Percentiles rank a stretch among this genome's conserved stretches.
Evolutionary conservation across 2,797 vertebrate genomes (phyloP).

Genomic region (Channallabes apus): DNA sequence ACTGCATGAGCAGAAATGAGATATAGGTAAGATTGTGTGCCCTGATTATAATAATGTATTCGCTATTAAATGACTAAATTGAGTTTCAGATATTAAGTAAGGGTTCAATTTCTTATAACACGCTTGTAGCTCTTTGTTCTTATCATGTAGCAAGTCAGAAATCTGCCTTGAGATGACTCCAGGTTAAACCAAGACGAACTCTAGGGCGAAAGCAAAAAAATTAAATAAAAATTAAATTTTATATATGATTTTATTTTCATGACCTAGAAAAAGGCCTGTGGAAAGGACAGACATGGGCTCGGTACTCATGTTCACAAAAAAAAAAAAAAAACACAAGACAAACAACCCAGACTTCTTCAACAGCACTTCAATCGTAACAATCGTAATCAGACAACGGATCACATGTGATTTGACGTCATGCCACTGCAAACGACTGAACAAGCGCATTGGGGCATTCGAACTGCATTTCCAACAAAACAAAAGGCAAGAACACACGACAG

Average conservation of each 20-base stretch:
- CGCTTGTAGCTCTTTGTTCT: neutral
- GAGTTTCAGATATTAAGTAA: neutral
- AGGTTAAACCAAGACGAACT: neutral
- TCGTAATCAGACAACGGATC: neutral
- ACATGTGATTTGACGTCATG: slow-evolving; percentile 15
- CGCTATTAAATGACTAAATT: neutral
- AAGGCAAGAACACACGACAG: slow-evolving; percentile 67
- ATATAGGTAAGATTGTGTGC: neutral
- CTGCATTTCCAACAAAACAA: slow-evolving; percentile 68
- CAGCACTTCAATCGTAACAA: neutral
- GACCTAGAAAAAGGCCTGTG: neutral
- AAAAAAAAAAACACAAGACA: neutral
- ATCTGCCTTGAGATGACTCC: neutral
- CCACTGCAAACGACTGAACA: slow-evolving; percentile 39
- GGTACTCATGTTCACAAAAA: neutral
- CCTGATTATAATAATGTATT: neutral
- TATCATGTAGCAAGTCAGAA: neutral
- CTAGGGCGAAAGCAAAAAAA: no score
- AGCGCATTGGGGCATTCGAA: slow-evolving; percentile 30
- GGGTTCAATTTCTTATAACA: no score
- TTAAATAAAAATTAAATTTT: neutral
- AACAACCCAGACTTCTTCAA: neutral
- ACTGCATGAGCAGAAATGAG: neutral
- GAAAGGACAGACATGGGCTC: neutral
- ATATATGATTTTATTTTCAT: neutral